phyloP scores from a whole-genome alignment of 2,113 vertebrate genomes.

The Scomber colias region DNA sequence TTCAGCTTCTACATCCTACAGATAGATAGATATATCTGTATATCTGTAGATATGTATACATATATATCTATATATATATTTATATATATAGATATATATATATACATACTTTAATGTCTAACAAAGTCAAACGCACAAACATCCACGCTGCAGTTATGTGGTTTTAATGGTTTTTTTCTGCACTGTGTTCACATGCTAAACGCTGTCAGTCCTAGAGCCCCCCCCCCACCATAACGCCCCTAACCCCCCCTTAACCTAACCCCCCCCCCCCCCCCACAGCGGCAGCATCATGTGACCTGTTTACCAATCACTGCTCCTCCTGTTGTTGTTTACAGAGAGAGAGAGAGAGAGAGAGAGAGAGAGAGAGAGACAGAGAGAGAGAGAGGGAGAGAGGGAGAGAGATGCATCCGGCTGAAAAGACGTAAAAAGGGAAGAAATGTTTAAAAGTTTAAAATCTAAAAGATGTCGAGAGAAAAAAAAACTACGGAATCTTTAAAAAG shows the following conservation, averaged over 20 bases:
- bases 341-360: slow-evolving; percentile 2
- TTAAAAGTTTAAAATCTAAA: no score
- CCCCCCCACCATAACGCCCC: background rate
- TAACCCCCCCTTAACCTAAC: no score
- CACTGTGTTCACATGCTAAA: background rate
- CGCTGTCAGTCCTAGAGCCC: background rate
- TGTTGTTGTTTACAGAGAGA: slow-evolving; percentile 48
- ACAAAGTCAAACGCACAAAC: background rate
- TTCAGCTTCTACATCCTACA: no score
- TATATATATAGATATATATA: no score
- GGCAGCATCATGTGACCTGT: slow-evolving; percentile 33
- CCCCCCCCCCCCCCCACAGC: background rate
- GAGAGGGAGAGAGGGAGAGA: no score
- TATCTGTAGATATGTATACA: no score
- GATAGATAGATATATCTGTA: no score
- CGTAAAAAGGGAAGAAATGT: background rate
- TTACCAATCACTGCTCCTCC: slow-evolving; percentile 33
- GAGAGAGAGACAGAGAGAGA: no score
- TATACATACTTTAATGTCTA: no score
- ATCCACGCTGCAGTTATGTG: background rate
- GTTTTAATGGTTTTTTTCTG: slow-evolving; percentile 20
- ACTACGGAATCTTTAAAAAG: no score
- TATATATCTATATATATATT: no score
- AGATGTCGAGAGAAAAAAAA: no score
- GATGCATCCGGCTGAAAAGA: background rate